Evolutionary conservation across 2,888 invertebrate genomes (phyloP).

Genomic region (Latheticus oryzae): DNA sequence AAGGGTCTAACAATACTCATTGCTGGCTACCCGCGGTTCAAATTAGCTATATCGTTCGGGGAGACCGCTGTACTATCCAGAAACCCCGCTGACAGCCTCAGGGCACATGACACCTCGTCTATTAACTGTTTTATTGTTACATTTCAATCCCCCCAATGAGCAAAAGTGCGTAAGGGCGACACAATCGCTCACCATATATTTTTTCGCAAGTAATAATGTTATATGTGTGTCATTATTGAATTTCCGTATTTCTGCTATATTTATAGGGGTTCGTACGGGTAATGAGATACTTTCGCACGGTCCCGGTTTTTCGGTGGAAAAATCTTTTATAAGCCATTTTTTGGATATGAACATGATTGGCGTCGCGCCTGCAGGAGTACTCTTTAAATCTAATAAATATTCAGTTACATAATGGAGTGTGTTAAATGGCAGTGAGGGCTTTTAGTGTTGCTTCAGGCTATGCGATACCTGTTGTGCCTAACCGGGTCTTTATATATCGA

Average conservation of each 20-base stretch:
- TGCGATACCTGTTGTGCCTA: constrained; percentile 52
- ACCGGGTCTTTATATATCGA: constrained; percentile 43
- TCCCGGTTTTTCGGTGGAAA: constrained; percentile 20
- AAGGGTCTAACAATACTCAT: constrained; percentile 61
- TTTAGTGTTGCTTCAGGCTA: constrained; percentile 48
- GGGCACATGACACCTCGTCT: constrained; percentile 66
- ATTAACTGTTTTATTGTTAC: constrained; percentile 67
- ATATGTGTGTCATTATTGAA: constrained; percentile 56
- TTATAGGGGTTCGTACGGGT: constrained; percentile 44
- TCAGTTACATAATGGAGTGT: constrained; percentile 48
- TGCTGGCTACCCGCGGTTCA: constrained; percentile 65
- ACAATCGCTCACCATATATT: constrained; percentile 57
- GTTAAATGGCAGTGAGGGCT: constrained; percentile 47
- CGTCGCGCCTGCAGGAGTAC: constrained; percentile 31
- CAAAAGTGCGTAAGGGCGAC: constrained; percentile 53
- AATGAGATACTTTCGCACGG: constrained; percentile 60
- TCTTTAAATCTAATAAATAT: constrained; percentile 46
- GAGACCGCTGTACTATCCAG: constrained; percentile 52
- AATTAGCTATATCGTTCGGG: constrained; percentile 65
- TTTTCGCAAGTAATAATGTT: constrained; percentile 59
- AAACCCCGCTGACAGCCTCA: constrained; percentile 61
- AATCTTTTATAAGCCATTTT: constrained; percentile 15
- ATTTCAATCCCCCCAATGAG: constrained; percentile 61
- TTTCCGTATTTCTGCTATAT: constrained; percentile 53
- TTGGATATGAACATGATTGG: constrained; percentile 20